These are phyloP conservation scores for Sylvilagus floridanus DNA, from an alignment of 2,797 vertebrate genomes.

Conservation along the genomic window DNA sequence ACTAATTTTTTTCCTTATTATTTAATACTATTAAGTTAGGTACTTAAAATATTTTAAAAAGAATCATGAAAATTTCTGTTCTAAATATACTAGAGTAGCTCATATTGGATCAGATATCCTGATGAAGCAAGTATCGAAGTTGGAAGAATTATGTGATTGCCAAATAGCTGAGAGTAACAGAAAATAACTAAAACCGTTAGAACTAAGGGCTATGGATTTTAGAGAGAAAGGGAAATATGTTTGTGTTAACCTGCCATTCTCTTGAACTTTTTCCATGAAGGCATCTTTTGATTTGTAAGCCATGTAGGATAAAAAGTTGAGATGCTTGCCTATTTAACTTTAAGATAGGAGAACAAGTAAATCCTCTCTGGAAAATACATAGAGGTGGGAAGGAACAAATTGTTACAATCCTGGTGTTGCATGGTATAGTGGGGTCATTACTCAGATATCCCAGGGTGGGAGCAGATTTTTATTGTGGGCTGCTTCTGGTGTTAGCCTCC, in stretches of 20 bases:
- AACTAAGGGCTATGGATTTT: background rate
- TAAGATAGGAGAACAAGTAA: background rate
- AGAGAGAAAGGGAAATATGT: background rate
- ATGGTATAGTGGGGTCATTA: no score
- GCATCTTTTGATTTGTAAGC: background rate
- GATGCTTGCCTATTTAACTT: background rate
- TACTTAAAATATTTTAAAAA: background rate
- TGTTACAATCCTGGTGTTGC: no score
- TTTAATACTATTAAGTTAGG: background rate
- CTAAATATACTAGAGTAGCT: background rate
- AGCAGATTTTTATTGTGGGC: no score
- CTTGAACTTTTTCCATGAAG: background rate
- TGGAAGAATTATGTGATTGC: background rate
- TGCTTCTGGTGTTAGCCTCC: no score
- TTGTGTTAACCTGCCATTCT: conserved; percentile 16
- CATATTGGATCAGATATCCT: background rate
- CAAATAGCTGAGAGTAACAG: background rate
- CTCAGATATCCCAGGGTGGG: no score
- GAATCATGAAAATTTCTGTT: conserved; percentile 8
- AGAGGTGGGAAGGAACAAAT: no score
- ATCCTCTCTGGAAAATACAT: background rate
- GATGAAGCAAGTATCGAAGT: background rate
- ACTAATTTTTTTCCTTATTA: conserved; percentile 24
- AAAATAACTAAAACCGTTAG: background rate
- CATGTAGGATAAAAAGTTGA: background rate